Evolutionary conservation across 2,888 invertebrate genomes (phyloP).

Genomic region (Scaptomyza flava): DNA sequence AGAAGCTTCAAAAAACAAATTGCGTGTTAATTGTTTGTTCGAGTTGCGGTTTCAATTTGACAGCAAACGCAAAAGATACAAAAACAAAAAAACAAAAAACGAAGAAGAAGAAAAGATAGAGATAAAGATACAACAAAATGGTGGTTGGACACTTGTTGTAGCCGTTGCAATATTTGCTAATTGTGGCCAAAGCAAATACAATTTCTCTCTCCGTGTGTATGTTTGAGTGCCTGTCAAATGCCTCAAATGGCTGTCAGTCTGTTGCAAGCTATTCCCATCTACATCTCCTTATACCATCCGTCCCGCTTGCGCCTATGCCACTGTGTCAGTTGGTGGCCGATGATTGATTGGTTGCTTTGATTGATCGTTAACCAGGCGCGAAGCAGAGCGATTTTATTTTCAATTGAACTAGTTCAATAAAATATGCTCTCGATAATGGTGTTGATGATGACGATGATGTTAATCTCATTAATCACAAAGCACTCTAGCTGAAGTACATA

Average conservation of each 20-base stretch:
- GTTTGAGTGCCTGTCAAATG: conserved; percentile 38
- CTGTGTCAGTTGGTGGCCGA: conserved; percentile 15
- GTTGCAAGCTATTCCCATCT: conserved; percentile 15
- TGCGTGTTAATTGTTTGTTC: conserved; percentile 55
- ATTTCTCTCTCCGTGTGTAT: conserved; percentile 15
- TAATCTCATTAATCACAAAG: conserved; percentile 39
- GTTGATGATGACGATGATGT: conserved; percentile 41
- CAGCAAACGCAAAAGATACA: conserved; percentile 23
- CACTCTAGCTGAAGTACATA: conserved; percentile 6
- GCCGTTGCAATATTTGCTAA: conserved; percentile 42
- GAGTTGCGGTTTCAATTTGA: conserved; percentile 39
- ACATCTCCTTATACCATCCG: too few relatives aligned
- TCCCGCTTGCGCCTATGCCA: too few relatives aligned
- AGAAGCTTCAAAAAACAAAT: conserved; percentile 31
- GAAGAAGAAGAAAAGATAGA: background rate
- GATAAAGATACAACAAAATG: conserved; percentile 1
- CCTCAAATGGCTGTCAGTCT: conserved; percentile 45
- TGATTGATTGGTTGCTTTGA: conserved; percentile 63
- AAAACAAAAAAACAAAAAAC: conserved; percentile 6
- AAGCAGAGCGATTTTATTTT: conserved; percentile 16
- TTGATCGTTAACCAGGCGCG: conserved; percentile 45
- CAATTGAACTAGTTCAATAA: conserved; percentile 30
- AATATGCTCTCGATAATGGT: conserved; percentile 40
- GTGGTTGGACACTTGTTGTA: conserved; percentile 14
- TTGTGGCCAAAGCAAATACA: conserved; percentile 45